Evolutionary conservation across 2,888 invertebrate species (phyloP), one percentile per base, ranked within the genome.

Genomic region (Therioaphis trifolii): DNA sequence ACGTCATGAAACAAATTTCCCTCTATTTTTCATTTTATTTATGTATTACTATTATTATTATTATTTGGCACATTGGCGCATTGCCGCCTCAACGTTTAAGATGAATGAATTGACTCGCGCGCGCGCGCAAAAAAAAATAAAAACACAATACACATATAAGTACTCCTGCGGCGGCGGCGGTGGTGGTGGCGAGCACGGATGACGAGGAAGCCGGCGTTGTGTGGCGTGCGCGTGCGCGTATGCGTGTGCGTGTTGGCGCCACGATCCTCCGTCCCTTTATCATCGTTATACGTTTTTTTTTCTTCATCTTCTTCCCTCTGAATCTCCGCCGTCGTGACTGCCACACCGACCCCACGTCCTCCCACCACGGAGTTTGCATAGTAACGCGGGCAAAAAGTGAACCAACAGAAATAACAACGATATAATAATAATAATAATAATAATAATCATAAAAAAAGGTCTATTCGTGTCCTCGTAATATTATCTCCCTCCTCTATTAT

Each of bases 221-320:
- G n/a, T n/a, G n/a, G n/a, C n/a, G 69, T 21, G 69, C 21, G 68
- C 12, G 2, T 35, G 35, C 35, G 35, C 35, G 35, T 35, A 35
- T 55, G 55, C 21, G 75, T 78, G 35, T 77, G 43, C 43, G 80
- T 35, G 74, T 72, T 80, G 80, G 80, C 80, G 80, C 80, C 80
- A 80, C 80, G 61, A 80, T 71, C 72, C 80, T 71, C 35, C 5
- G 78, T 68, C 68, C 58, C 43, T 58, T 79, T 78, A 61, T 76
- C 63, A 76, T 66, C 4, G 35, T 78, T 78, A 52, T 78, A n/a
- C 14, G 21, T 7, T 4, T 63, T 76, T 46, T 46, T 29, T 49
- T 72, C 15, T 43, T 21, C 24, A 4, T 43, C 0, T 21, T 4
- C n/a, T 29, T 35, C n/a, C 72, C 15, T 1, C 52, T n/a, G n/a